Evolutionary conservation across 2,797 vertebrate genomes (phyloP), one percentile per base, ranked within the genome.

Genomic region (Poecile montanus): DNA sequence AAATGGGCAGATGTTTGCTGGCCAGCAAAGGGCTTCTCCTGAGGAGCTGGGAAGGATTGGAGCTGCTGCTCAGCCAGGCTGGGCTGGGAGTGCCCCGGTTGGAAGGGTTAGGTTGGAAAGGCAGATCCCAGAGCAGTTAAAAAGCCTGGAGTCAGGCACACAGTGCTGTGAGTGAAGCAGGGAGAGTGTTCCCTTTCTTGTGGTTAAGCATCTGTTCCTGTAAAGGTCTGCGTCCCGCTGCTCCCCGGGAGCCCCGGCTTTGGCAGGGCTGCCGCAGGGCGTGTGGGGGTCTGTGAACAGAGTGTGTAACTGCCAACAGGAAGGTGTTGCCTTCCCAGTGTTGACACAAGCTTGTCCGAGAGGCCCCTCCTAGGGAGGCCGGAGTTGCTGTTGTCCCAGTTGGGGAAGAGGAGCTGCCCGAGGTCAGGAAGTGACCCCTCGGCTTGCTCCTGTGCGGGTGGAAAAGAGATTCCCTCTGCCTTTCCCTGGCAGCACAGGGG

Each of bases 281-380:
- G 30, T 8, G 17, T 25, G 25, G 26, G 91, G 88, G 89, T 85
- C 93, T 95, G 93, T 71, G 95, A 93, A 53, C 87, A 77, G 79
- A 83, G 86, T 0, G 40, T 72, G 90, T 7, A 25, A 20, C 93
- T 93, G 74, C 94, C 68, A 48, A 16, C 76, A 85, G 93, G 89
- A 91, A 93, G 93, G 94, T 92, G 89, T 89, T 95, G 91, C 80
- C 90, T 93, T 92, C 82, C 90, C 77, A 32, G 54, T 89, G 95
- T 95, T 95, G 96, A 97, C 95, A 95, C 92, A 95, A 78, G 81
- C 85, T 47, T 45, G 87, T 88, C 89, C 6, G 38, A 88, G 94
- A 91, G 91, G 91, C 92, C 92, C 93, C 82, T 94, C 91, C 91
- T 83, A 47, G 85, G 91, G 78, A 67, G 73, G 61, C 89, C 1